Base-by-base conservation (phyloP, 2,113 vertebrate species). In the Microcebus ravelobensis region DNA sequence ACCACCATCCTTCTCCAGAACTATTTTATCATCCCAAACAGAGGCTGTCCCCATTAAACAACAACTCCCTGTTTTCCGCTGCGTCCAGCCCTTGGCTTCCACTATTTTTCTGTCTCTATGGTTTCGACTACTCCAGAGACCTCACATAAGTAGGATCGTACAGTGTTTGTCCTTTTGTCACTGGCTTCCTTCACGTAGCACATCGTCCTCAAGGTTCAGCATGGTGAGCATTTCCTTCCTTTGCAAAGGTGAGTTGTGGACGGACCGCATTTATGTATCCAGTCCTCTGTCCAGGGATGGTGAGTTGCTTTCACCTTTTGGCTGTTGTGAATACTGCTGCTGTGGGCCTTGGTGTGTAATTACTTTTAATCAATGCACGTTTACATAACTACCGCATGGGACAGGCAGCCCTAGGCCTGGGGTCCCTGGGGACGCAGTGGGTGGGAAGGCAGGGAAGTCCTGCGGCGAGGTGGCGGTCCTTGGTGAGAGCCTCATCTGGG, bases 111-210 rank as follows among this genome's bases (percentile, higher is more conserved):
- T 21, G 25, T 76, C 57, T 82, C 2, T 34, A 2, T n/a, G 34
- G 2, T 14, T 59, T 10, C 13, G 27, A 42, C 34, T 42, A 0
- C 21, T 14, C 5, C 36, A 50, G 1, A 36, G 23, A 14, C 34
- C 25, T 39, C 15, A 2, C 34, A 0, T 25, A 21, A 36, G n/a
- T 27, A 52, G 67, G 25, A 3, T 52, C 42, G 0, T 50, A 1
- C 0, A 2, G 10, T 12, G 18, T 61, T 45, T 15, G 31, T 29
- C 73, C 27, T 81, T 67, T 25, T 36, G 52, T 42, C 39, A 68
- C 5, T 5, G 14, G 23, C 9, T 27, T 21, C 2, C 9, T 80
- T 34, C 45, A 0, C 15, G 17, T 14, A 21, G 17, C 13, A 0
- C 25, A n/a, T 2, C 7, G 17, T 50, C 39, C 52, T 68, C 9